phyloP scores from a whole-genome alignment of 2,113 vertebrate species.

The Megaceryle maxima region DNA sequence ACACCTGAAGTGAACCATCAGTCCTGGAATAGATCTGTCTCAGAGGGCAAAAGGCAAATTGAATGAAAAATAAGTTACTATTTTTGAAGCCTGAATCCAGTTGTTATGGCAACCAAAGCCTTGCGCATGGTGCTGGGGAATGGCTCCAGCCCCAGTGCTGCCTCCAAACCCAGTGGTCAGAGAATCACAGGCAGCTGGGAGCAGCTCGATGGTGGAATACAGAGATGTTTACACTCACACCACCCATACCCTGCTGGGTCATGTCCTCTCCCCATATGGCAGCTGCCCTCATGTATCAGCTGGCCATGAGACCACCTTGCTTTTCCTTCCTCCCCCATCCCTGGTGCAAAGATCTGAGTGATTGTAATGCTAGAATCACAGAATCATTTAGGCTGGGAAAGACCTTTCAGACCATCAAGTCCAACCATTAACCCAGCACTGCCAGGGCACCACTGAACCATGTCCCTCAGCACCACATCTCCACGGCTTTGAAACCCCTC shows the following conservation, averaged over 20 bases:
- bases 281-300: fast-evolving
- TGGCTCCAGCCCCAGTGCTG: background rate
- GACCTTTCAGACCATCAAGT: background rate
- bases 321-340: background rate
- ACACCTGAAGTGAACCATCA: conserved; percentile 37
- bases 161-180: background rate
- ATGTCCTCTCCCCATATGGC: fast-evolving
- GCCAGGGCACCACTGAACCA: background rate
- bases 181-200: background rate
- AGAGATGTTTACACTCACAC: background rate
- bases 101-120: conserved; percentile 79
- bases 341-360: background rate
- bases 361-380: background rate
- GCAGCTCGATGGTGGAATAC: background rate
- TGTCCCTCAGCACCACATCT: background rate
- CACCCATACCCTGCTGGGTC: background rate
- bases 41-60: conserved; percentile 68
- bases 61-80: conserved; percentile 78
- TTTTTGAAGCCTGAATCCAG: conserved; percentile 75
- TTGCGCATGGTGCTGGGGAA: conserved; percentile 36
- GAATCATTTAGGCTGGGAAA: background rate
- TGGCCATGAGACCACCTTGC: background rate
- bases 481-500: background rate
- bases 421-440: background rate
- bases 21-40: conserved; percentile 57